Conservation (phyloP, 2,113 vertebrate genomes). For the Struthidea cinerea region DNA sequence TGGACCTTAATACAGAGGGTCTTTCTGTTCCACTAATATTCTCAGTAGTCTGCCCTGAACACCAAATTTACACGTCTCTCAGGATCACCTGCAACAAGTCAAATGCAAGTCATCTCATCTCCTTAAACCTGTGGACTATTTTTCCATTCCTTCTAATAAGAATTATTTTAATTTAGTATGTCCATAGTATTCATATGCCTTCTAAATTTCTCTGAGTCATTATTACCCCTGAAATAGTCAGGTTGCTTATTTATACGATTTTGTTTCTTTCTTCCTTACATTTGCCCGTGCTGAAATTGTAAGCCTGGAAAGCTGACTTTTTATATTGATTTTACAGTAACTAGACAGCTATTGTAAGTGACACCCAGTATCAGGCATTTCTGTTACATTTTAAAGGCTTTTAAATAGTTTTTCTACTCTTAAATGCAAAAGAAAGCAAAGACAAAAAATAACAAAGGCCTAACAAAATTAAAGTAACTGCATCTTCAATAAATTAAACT, state of each 20-base stretch:
- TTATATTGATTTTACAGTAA: not conserved
- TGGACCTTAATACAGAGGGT: not conserved
- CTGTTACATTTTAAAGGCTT: not conserved
- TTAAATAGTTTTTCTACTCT: not conserved
- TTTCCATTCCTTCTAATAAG: not conserved
- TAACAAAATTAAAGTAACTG: not conserved
- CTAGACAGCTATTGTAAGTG: not conserved
- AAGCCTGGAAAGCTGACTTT: not conserved
- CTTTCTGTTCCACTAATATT: not conserved
- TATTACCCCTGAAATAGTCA: not conserved
- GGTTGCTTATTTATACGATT: not conserved
- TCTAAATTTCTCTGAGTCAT: not conserved
- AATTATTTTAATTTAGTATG: not conserved
- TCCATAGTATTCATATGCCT: not conserved
- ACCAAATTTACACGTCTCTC: not conserved
- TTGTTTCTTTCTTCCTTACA: not conserved
- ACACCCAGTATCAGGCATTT: not conserved
- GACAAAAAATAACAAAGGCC: not conserved
- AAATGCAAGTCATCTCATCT: not conserved
- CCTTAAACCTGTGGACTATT: not conserved
- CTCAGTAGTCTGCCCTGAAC: not conserved
- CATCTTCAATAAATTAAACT: not conserved
- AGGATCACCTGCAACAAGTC: not conserved
- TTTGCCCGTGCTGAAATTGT: not conserved
- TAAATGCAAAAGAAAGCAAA: not conserved